These are phyloP conservation scores for Zaprionus gabonicus DNA, from an alignment of 1,140 invertebrate genomes.

Conservation along the genomic window DNA sequence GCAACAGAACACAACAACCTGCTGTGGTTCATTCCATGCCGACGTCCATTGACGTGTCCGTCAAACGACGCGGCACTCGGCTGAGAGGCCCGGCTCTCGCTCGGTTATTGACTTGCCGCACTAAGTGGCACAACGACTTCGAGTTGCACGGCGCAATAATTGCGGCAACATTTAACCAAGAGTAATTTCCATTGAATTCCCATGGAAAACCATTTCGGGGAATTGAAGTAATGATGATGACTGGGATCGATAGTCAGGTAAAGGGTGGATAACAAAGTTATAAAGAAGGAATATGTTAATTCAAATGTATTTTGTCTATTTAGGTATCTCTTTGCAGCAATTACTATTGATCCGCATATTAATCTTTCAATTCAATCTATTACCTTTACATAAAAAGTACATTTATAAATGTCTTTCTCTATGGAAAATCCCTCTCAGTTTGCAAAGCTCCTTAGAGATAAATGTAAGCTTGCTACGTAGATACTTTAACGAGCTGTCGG, in stretches of 20 bases:
- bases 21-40: slow-evolving; percentile 5
- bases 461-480: slow-evolving; percentile 18
- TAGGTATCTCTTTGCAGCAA: not conserved
- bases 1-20: not conserved
- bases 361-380: not conserved
- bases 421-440: slow-evolving; percentile 18
- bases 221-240: not conserved
- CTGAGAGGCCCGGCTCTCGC: not conserved
- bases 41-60: slow-evolving; percentile 68
- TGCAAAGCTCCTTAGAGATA: slow-evolving; percentile 6
- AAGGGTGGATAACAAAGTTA: not conserved
- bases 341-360: not conserved
- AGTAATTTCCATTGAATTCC: slow-evolving; percentile 23
- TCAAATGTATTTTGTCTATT: too few species aligned
- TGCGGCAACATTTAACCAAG: slow-evolving; percentile 25
- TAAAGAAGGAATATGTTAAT: too few species aligned
- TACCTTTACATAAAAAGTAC: not conserved
- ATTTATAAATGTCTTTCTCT: not conserved
- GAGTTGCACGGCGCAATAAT: slow-evolving; percentile 57
- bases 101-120: slow-evolving; percentile 71
- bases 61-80: slow-evolving; percentile 34
- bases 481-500: slow-evolving; percentile 60
- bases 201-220: not conserved
- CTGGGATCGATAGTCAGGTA: not conserved
- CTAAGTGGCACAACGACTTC: slow-evolving; percentile 74